Percentiles rank a stretch among this genome's conserved stretches.
Evolutionary conservation across 1,140 invertebrate genomes (phyloP).

Genomic region (Ditylenchus dipsaci): DNA sequence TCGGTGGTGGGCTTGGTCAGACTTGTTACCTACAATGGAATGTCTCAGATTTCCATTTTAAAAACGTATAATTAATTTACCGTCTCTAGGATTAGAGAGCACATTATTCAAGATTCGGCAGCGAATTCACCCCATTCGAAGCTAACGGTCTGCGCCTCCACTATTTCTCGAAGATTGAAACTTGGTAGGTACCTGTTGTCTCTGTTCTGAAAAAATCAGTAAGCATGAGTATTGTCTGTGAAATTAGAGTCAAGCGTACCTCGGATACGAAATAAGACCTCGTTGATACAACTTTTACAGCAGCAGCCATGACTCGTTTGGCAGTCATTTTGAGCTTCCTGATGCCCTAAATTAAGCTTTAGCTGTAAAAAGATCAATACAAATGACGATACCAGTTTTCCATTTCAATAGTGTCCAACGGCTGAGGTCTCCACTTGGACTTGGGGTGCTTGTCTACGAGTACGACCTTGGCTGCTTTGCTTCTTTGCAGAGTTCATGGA

Average conservation of each 20-base stretch:
- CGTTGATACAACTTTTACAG: constrained; percentile 62
- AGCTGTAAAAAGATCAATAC: too few relatives aligned
- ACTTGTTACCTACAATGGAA: constrained; percentile 79
- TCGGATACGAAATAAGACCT: constrained; percentile 63
- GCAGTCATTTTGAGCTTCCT: constrained; percentile 84
- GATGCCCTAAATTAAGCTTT: constrained; percentile 64
- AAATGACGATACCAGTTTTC: constrained; percentile 67
- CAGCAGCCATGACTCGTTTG: constrained; percentile 72
- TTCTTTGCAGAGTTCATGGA: background rate
- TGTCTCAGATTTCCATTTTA: too few relatives aligned
- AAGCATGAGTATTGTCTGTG: background rate
- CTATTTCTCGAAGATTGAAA: constrained; percentile 72
- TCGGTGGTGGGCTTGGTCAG: constrained; percentile 97
- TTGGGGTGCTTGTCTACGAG: too few relatives aligned
- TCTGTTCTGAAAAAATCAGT: constrained; percentile 58
- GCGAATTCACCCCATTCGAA: constrained; percentile 53
- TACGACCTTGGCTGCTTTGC: constrained; percentile 64
- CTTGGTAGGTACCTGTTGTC: constrained; percentile 92
- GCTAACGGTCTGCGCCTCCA: constrained; percentile 69
- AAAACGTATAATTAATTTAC: too few relatives aligned
- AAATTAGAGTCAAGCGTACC: constrained; percentile 21
- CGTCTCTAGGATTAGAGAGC: constrained; percentile 78
- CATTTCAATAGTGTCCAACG: constrained; percentile 85
- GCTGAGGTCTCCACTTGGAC: too few relatives aligned
- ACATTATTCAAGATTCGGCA: constrained; percentile 59